These are phyloP conservation scores for Drepana falcataria DNA, from an alignment of 2,888 invertebrate species.

Conservation along the genomic window DNA sequence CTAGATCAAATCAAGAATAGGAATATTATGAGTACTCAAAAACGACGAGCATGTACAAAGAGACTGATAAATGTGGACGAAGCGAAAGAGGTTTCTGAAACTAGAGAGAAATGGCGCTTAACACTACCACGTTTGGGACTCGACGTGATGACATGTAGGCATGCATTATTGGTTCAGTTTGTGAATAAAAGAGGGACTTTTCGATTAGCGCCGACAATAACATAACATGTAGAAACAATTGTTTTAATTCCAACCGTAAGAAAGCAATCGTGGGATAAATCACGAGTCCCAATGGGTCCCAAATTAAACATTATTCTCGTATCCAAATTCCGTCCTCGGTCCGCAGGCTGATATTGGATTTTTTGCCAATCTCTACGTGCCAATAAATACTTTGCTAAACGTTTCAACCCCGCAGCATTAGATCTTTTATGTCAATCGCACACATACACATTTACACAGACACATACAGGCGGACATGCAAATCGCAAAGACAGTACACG, in stretches of 20 bases:
- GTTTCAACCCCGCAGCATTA: constrained; percentile 57
- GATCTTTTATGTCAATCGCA: constrained; percentile 66
- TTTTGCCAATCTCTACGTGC: constrained; percentile 74
- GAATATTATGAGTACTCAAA: no score
- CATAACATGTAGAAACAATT: neutral
- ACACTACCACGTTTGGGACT: no score
- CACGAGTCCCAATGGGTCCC: constrained; percentile 51
- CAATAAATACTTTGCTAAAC: constrained; percentile 70
- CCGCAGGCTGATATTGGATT: constrained; percentile 73
- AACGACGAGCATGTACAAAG: no score
- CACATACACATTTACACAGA: constrained; percentile 31
- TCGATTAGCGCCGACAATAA: neutral
- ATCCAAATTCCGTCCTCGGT: constrained; percentile 54
- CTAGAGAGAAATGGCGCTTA: no score
- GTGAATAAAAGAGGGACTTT: no score
- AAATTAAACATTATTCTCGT: constrained; percentile 76
- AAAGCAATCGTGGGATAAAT: constrained; percentile 39
- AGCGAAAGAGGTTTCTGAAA: no score
- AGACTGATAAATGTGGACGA: no score
- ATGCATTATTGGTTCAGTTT: no score
- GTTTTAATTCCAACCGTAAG: neutral
- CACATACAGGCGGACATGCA: constrained; percentile 54
- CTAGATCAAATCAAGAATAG: no score
- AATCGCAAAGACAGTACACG: constrained; percentile 69
- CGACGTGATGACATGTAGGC: no score